phyloP scores from a whole-genome alignment of 2,113 vertebrate genomes.

The Porphyrio hochstetteri region DNA sequence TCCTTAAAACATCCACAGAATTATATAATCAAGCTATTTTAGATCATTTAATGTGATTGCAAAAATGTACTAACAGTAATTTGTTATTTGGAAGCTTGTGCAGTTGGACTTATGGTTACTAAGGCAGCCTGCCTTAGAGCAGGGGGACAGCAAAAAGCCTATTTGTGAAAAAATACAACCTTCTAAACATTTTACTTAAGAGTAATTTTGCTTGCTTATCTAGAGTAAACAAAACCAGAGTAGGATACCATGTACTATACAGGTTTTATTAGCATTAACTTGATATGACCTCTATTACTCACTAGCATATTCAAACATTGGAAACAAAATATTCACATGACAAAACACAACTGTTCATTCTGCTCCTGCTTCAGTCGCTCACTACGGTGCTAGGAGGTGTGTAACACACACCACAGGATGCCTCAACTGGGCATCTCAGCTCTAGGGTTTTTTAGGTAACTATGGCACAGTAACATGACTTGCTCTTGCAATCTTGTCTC shows the following conservation, averaged over 20 bases:
- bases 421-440: neutral
- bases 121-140: neutral
- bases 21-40: conserved; percentile 30
- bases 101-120: neutral
- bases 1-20: conserved; percentile 25
- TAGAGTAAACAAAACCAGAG: neutral
- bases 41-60: conserved; percentile 15
- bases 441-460: neutral
- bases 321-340: neutral
- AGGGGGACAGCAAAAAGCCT: neutral
- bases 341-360: neutral
- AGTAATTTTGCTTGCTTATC: neutral
- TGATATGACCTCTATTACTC: neutral
- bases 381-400: neutral
- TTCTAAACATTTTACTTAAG: neutral
- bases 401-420: neutral
- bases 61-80: conserved; percentile 18
- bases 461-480: neutral
- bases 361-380: neutral
- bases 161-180: neutral
- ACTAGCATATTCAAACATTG: neutral
- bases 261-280: neutral
- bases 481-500: neutral
- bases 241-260: neutral
- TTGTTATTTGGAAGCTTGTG: neutral